Base-by-base conservation (phyloP, 2,888 invertebrate species). In the Andrena hattorfiana region DNA sequence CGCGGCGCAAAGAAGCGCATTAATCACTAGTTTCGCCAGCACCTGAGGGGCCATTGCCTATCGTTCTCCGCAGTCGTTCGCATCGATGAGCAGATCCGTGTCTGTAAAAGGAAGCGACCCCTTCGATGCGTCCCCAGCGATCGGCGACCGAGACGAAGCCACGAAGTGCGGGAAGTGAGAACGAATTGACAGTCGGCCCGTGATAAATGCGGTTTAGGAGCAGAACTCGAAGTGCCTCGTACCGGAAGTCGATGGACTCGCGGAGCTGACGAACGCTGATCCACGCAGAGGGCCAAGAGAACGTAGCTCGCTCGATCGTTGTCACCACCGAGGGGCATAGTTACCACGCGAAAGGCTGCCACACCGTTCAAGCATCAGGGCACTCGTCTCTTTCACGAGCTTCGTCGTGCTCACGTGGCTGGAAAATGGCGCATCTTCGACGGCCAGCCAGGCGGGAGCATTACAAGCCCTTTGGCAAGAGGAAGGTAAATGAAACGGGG, bases 391-490 rank as follows among this genome's bases (percentile, higher is more conserved):
- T 63, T 16, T 62, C 54, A 13, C 59, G 59, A 76, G 59, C 8
- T 10, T 23, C 10, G 23, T 20, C 16, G 48, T 48, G 13, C 10
- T 16, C 23, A 35, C n/a, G 54, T 59, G 20, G 7, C 66, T n/a
- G 60, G 66, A 70, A 77, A 72, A 94, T 94, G 94, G 93, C 94
- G 64, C 92, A 94, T 83, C 79, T 94, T 83, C 90, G 92, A 64
- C 90, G 92, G 62, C 93, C 93, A 13, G 86, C 88, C 87, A 92
- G 90, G 69, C 90, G 92, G 64, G 93, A 93, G 70, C 92, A 91
- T 71, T 94, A 94, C 89, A 94, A 93, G 81, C 92, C 94, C 68
- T 94, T 94, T 73, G 94, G 94, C 82, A 90, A 90, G 69, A 93
- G 94, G 85, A 93, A 93, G 94, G 94, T 94, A 92, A 92, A 89